Percentiles rank a stretch among this genome's conserved stretches.
Conservation (phyloP, 2,888 invertebrate species). For the Drosophila incognita region DNA sequence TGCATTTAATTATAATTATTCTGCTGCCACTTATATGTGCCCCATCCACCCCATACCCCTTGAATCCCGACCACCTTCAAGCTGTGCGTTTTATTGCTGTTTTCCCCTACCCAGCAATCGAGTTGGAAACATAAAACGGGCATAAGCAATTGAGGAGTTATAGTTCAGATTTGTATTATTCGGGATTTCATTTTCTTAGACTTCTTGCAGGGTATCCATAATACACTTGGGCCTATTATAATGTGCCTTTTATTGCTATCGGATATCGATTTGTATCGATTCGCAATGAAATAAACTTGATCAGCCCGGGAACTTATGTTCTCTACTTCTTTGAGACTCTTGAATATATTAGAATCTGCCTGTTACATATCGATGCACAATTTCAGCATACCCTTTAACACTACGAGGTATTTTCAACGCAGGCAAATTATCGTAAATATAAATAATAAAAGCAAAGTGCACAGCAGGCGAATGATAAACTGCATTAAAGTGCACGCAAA, state of each 20-base stretch:
- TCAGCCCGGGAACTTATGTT: background rate
- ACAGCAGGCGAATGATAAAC: constrained; percentile 68
- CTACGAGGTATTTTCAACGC: constrained; percentile 12
- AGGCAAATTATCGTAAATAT: constrained; percentile 75
- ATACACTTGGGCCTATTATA: no score
- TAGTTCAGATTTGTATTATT: background rate
- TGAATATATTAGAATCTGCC: background rate
- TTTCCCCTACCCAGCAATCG: constrained; percentile 23
- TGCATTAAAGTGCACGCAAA: constrained; percentile 76
- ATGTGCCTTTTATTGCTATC: no score
- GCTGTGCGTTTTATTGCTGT: constrained; percentile 45
- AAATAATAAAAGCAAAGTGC: constrained; percentile 78
- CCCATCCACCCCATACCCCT: constrained; percentile 1
- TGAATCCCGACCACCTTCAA: constrained; percentile 9
- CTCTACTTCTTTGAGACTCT: background rate
- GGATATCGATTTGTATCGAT: background rate
- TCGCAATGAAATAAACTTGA: background rate
- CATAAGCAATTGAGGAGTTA: background rate
- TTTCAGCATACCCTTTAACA: background rate
- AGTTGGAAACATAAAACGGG: background rate
- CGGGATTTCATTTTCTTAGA: background rate
- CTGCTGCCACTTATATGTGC: constrained; percentile 62
- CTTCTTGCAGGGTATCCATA: no score
- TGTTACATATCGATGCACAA: background rate
- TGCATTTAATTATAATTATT: constrained; percentile 81